Conservation (phyloP, 1,140 invertebrate species). For the Paraescarpia echinospica region DNA sequence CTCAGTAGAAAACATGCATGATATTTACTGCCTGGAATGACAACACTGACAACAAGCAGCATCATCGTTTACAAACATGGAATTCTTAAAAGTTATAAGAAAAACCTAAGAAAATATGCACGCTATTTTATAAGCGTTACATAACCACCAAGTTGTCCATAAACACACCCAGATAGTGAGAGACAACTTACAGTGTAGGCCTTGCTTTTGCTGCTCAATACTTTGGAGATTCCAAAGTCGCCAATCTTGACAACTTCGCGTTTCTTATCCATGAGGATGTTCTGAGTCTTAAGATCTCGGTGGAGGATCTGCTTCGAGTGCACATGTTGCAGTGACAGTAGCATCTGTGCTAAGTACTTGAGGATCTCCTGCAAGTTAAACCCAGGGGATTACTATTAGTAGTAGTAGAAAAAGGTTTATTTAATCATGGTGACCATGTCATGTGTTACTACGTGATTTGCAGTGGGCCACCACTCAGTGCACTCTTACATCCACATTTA, state of each 20-base stretch:
- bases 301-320: conserved; percentile 59
- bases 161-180: too few relatives aligned
- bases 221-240: conserved; percentile 60
- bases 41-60: neutral
- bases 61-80: neutral
- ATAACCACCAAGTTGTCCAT: too few relatives aligned
- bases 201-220: conserved; percentile 62
- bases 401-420: too few relatives aligned
- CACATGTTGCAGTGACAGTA: conserved; percentile 57
- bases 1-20: neutral
- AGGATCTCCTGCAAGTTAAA: conserved; percentile 49
- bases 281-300: conserved; percentile 58
- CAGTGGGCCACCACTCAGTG: too few relatives aligned
- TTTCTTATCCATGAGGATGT: conserved; percentile 57
- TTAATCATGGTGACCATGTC: too few relatives aligned
- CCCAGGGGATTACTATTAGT: conserved; percentile 8
- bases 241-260: conserved; percentile 57
- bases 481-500: too few relatives aligned
- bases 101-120: neutral
- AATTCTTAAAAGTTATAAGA: neutral
- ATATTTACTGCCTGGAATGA: neutral
- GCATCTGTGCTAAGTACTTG: conserved; percentile 56
- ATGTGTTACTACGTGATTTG: too few relatives aligned
- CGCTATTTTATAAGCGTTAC: too few relatives aligned
- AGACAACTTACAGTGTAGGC: conserved; percentile 63